Percentiles rank a stretch among this genome's conserved stretches.
phyloP scores from a whole-genome alignment of 2,888 invertebrate species.

The Rhamphomyia laevipes region DNA sequence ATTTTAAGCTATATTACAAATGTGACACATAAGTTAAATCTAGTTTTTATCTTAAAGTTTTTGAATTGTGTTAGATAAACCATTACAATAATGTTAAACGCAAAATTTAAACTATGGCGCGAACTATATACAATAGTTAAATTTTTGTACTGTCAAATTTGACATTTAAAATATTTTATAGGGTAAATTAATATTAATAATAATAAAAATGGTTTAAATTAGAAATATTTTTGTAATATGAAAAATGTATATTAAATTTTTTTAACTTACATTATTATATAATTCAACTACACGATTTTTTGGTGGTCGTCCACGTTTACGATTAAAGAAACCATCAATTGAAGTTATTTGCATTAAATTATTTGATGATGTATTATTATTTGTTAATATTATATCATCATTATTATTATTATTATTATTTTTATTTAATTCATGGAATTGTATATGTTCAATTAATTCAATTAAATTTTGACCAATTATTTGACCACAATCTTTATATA shows the following conservation, averaged over 20 bases:
- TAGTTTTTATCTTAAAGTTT: no score
- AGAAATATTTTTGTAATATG: no score
- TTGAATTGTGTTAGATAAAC: no score
- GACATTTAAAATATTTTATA: no score
- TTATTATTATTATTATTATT: not conserved
- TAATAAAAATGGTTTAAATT: no score
- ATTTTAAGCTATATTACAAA: no score
- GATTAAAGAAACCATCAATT: constrained; percentile 82
- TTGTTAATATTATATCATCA: not conserved
- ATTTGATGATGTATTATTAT: not conserved
- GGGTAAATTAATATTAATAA: no score
- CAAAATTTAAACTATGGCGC: no score
- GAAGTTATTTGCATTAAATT: constrained; percentile 44
- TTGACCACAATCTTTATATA: constrained; percentile 17
- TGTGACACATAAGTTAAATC: no score
- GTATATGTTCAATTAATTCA: constrained; percentile 17
- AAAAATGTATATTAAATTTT: constrained; percentile 15
- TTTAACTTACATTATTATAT: constrained; percentile 66
- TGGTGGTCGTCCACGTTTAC: constrained; percentile 90
- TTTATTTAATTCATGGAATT: constrained; percentile 13
- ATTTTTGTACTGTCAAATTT: no score
- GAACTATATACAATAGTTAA: no score
- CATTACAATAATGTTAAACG: no score
- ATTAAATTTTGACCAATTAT: constrained; percentile 13
- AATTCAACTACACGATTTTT: constrained; percentile 91